These are phyloP conservation scores for Bubo scandiacus DNA, from an alignment of 2,113 vertebrate genomes.

Conservation along the genomic window DNA sequence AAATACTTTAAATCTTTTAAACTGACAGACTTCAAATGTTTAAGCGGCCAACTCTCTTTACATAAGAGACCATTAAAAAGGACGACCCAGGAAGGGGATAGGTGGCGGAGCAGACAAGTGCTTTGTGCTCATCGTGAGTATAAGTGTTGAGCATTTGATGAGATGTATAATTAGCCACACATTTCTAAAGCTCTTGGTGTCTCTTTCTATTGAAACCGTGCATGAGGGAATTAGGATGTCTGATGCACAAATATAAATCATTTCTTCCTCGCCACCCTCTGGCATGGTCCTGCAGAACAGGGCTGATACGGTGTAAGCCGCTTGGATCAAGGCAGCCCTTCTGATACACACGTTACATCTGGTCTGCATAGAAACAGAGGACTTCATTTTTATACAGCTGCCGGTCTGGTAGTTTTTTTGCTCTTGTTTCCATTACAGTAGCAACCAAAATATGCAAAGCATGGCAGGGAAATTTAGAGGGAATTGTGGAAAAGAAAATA, in stretches of 20 bases:
- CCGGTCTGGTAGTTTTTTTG: background rate
- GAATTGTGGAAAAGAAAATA: background rate
- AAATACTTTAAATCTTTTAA: constrained; percentile 45
- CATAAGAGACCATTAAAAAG: constrained; percentile 47
- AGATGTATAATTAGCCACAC: constrained; percentile 66
- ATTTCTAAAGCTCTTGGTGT: constrained; percentile 56
- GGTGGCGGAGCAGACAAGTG: constrained; percentile 46
- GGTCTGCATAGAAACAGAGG: background rate
- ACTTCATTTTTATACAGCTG: background rate
- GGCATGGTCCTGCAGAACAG: background rate
- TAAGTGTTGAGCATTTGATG: constrained; percentile 60
- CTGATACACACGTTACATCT: background rate
- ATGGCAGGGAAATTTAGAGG: rapidly evolving
- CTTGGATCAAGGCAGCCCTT: background rate
- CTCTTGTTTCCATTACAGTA: background rate
- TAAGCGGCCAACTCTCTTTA: constrained; percentile 35
- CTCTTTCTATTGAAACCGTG: constrained; percentile 35
- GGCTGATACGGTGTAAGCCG: background rate
- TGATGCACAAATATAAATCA: constrained; percentile 48
- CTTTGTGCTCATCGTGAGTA: constrained; percentile 38
- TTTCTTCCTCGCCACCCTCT: background rate
- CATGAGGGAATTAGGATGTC: constrained; percentile 57
- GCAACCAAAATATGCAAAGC: background rate
- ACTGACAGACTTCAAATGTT: constrained; percentile 47
- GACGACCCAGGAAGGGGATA: constrained; percentile 36